A percentile compares a stretch with the other conserved stretches of the same genome.
Evolutionary conservation across 2,113 vertebrate species (phyloP).

Genomic region (Deroptyus accipitrinus): DNA sequence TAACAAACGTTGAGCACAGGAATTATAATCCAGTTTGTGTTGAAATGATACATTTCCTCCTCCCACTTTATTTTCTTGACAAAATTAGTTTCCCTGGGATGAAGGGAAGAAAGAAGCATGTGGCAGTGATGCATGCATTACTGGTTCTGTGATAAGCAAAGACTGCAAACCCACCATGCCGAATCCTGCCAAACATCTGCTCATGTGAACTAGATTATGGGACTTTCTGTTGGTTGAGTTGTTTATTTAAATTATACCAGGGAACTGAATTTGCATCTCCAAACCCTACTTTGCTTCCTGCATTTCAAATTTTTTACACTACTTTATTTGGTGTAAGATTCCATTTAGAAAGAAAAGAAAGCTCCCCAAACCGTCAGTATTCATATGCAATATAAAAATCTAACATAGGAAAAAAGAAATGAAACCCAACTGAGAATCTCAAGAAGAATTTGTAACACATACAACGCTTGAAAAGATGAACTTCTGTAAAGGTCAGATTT

Average conservation of each 20-base stretch:
- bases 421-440: not conserved
- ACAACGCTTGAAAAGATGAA: not conserved
- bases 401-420: not conserved
- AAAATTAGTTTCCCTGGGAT: not conserved
- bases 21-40: not conserved
- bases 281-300: not conserved
- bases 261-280: not conserved
- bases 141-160: constrained; percentile 28
- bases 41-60: constrained; percentile 2
- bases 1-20: not conserved
- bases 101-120: not conserved
- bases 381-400: not conserved
- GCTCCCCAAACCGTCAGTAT: not conserved
- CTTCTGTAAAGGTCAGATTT: not conserved
- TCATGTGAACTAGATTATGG: not conserved
- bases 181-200: constrained; percentile 42
- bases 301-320: not conserved
- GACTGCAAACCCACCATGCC: not conserved
- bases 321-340: not conserved
- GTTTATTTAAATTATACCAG: constrained; percentile 9
- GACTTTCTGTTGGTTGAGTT: not conserved
- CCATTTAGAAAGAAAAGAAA: not conserved
- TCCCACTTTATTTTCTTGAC: not conserved
- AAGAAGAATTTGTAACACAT: not conserved
- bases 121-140: constrained; percentile 1